Conservation (phyloP, 2,888 invertebrate genomes). For the Acanthococcus lagerstroemiae region DNA sequence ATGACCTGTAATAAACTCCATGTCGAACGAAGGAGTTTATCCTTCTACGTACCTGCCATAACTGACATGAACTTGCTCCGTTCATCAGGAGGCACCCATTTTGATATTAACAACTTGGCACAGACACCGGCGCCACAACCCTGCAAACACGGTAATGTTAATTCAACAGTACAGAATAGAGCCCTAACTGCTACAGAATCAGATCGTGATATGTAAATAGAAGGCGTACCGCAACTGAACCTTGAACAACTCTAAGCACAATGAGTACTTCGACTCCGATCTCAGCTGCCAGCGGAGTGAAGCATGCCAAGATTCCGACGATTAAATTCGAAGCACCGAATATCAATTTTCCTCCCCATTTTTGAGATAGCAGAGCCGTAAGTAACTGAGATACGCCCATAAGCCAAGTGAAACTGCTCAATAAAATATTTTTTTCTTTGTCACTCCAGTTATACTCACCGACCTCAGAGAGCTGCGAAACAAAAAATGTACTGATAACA, state of each 20-base stretch:
- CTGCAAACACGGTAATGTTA: too few species aligned
- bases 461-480: conserved; percentile 36
- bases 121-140: conserved; percentile 55
- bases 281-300: conserved; percentile 55
- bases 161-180: too few species aligned
- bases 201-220: too few species aligned
- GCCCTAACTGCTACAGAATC: too few species aligned
- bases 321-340: conserved; percentile 58
- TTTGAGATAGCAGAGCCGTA: conserved; percentile 60
- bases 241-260: conserved; percentile 54
- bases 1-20: too few species aligned
- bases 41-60: conserved; percentile 50
- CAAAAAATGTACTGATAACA: background rate
- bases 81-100: conserved; percentile 72
- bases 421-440: conserved; percentile 51
- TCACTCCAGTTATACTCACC: conserved; percentile 57
- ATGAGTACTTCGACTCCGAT: conserved; percentile 53
- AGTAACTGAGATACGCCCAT: conserved; percentile 59
- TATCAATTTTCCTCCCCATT: conserved; percentile 58
- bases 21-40: too few species aligned
- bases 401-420: conserved; percentile 62
- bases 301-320: conserved; percentile 55
- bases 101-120: conserved; percentile 68
- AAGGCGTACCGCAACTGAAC: conserved; percentile 53
- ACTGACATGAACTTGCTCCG: conserved; percentile 58